phyloP scores from a whole-genome alignment of 1,140 invertebrate species.

The Drosophila melanogaster region DNA sequence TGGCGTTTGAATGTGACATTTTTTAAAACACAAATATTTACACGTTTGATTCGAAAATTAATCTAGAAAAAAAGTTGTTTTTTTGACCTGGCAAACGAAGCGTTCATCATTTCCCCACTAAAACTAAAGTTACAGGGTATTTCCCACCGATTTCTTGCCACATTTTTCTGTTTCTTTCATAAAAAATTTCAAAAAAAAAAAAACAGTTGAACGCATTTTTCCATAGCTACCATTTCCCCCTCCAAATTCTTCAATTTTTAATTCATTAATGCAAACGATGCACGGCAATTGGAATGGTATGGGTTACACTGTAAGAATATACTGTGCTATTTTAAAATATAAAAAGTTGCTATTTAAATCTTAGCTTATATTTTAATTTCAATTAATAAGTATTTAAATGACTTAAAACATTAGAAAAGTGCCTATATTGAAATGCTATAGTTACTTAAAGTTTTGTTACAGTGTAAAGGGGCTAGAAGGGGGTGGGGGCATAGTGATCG shows the following conservation, averaged over 20 bases:
- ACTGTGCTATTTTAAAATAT: not conserved
- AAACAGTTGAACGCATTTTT: slow-evolving; percentile 59
- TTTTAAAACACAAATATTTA: no score
- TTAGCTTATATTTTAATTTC: no score
- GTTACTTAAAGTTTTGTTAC: not conserved
- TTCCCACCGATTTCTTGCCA: slow-evolving; percentile 44
- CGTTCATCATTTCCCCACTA: not conserved
- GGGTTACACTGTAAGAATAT: slow-evolving; percentile 1
- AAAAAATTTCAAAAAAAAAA: slow-evolving; percentile 35
- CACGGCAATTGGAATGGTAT: not conserved
- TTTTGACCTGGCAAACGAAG: no score
- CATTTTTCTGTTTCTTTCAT: slow-evolving; percentile 65
- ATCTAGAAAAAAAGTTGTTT: not conserved
- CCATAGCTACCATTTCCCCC: slow-evolving; percentile 25
- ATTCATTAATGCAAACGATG: slow-evolving; percentile 60
- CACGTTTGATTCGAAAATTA: no score
- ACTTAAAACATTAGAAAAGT: no score
- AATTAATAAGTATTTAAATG: no score
- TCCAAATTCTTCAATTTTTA: slow-evolving; percentile 38
- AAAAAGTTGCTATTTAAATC: not conserved
- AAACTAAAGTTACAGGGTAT: slow-evolving; percentile 13
- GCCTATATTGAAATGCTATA: no score
- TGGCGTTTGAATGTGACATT: no score
- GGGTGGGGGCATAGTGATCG: slow-evolving; percentile 2
- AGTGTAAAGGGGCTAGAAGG: not conserved